These are phyloP conservation scores for Spicauda simplicius DNA, from an alignment of 2,888 invertebrate genomes.

Conservation along the genomic window DNA sequence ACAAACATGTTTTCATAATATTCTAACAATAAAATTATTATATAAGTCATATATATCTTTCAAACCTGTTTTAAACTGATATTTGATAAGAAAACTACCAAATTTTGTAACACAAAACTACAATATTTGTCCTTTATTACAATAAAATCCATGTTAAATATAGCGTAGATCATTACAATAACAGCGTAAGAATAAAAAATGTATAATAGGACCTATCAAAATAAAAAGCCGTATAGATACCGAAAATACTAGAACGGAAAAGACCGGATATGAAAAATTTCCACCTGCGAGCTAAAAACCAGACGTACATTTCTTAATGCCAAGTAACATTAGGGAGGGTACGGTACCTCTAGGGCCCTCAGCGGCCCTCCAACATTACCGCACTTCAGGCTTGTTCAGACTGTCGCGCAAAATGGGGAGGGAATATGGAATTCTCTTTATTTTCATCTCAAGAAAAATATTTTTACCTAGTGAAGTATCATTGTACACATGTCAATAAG, in stretches of 20 bases:
- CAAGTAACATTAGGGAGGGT: conserved; percentile 11
- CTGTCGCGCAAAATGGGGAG: conserved; percentile 4
- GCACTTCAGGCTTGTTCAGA: conserved; percentile 18
- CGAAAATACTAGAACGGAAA: background rate
- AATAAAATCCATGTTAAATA: no score
- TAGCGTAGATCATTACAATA: no score
- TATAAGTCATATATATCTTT: no score
- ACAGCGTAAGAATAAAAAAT: background rate
- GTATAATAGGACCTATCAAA: background rate
- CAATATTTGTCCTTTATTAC: no score
- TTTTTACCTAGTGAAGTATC: background rate
- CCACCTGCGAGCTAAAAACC: background rate
- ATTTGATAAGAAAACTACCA: no score
- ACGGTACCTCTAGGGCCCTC: conserved; percentile 9
- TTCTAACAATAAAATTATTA: no score
- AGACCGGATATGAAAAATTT: background rate
- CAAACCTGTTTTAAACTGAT: no score
- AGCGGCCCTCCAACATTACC: conserved; percentile 20
- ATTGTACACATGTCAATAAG: background rate
- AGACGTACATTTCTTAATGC: conserved; percentile 12
- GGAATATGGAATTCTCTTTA: conserved; percentile 8
- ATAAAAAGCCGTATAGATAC: background rate
- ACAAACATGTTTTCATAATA: no score
- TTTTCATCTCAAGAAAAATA: conserved; percentile 11
- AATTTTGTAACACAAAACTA: no score